phyloP scores from a whole-genome alignment of 2,113 vertebrate species.

The Aphyosemion australe region DNA sequence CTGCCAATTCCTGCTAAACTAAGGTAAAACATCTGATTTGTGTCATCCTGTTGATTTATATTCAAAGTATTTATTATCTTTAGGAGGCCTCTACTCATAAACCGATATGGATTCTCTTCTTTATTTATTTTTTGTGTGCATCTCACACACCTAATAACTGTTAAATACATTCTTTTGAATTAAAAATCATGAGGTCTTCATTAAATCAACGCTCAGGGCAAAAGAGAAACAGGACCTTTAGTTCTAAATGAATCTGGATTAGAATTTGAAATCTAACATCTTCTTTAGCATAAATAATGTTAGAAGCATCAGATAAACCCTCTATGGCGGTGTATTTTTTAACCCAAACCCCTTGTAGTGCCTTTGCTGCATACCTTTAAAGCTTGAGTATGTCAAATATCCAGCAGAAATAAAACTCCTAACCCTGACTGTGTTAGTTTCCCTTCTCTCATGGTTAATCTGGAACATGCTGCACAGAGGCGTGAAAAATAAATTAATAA shows the following conservation, averaged over 20 bases:
- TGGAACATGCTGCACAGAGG: constrained; percentile 6
- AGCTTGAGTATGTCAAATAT: constrained; percentile 32
- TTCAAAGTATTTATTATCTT: background rate
- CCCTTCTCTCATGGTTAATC: constrained; percentile 20
- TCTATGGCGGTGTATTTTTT: constrained; percentile 5
- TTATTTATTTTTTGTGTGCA: background rate
- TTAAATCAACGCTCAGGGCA: background rate
- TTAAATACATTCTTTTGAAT: background rate
- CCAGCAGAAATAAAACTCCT: constrained; percentile 36
- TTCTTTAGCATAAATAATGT: constrained; percentile 1
- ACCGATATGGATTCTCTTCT: too few relatives aligned
- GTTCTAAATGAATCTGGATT: background rate
- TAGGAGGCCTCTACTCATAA: too few relatives aligned
- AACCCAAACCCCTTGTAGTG: constrained; percentile 36
- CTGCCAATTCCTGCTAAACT: background rate
- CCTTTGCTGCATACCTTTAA: constrained; percentile 30
- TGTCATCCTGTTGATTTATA: background rate
- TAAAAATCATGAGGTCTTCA: background rate
- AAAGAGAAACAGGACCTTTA: background rate
- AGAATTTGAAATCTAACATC: background rate
- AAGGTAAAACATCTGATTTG: background rate
- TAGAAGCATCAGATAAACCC: constrained; percentile 14
- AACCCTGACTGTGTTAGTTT: constrained; percentile 32
- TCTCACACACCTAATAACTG: background rate
- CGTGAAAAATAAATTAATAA: constrained; percentile 28